phyloP scores from a whole-genome alignment of 2,113 vertebrate genomes.

The Channa argus region DNA sequence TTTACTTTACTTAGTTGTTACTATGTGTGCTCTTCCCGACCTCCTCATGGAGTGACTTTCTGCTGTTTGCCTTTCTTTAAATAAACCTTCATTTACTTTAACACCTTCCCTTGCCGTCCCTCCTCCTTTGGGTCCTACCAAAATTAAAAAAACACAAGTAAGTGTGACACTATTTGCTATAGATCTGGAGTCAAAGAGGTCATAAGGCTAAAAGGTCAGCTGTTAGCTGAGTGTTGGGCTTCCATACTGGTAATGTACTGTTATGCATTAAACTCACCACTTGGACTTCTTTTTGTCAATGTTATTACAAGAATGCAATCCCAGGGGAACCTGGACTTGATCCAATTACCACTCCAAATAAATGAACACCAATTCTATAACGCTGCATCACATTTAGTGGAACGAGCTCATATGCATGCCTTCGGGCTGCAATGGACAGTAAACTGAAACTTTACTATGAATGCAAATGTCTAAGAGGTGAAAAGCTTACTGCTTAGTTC shows the following conservation, averaged over 20 bases:
- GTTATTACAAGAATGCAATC: not conserved
- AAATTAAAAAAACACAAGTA: too few species aligned
- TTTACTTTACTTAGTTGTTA: too few species aligned
- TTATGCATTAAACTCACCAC: not conserved
- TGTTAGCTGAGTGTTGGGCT: conserved; percentile 45
- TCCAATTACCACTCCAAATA: conserved; percentile 44
- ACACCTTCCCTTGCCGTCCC: too few species aligned
- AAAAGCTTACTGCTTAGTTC: conserved; percentile 39
- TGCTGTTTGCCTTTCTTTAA: too few species aligned
- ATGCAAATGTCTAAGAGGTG: conserved; percentile 54
- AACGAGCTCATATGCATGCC: conserved; percentile 15
- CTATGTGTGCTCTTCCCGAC: too few species aligned
- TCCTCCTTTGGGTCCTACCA: too few species aligned
- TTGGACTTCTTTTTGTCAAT: conserved; percentile 25
- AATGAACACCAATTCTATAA: conserved; percentile 58
- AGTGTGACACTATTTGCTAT: not conserved
- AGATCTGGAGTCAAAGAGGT: conserved; percentile 45
- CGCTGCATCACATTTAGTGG: conserved; percentile 34
- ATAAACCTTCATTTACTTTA: too few species aligned
- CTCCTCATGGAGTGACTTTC: too few species aligned
- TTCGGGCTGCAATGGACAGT: conserved; percentile 38
- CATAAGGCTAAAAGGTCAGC: conserved; percentile 58
- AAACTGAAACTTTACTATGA: conserved; percentile 64
- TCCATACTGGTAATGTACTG: conserved; percentile 20
- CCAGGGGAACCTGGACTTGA: conserved; percentile 33